phyloP scores from a whole-genome alignment of 2,888 invertebrate species.

The Harmothoe impar region DNA sequence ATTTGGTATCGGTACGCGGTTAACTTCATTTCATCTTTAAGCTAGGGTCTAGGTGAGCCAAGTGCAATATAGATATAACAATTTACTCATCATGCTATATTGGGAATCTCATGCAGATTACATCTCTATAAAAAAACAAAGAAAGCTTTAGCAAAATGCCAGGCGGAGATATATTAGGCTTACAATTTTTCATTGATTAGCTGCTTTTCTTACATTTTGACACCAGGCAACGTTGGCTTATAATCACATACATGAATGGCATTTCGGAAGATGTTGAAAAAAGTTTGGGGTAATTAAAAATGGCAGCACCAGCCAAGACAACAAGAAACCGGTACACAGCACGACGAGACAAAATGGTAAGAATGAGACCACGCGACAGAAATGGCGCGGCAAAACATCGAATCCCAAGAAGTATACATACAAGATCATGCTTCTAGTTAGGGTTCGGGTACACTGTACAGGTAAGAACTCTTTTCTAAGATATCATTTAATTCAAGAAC shows the following conservation, averaged over 20 bases:
- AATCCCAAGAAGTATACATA: not conserved
- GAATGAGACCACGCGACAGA: not conserved
- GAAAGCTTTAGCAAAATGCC: slow-evolving; percentile 38
- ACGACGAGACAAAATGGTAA: not conserved
- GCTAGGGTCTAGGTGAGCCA: not conserved
- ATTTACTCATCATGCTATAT: slow-evolving; percentile 19
- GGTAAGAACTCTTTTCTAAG: no score
- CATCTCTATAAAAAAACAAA: slow-evolving; percentile 14
- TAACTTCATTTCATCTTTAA: not conserved
- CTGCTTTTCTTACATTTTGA: not conserved
- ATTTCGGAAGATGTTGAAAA: not conserved
- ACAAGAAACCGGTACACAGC: not conserved
- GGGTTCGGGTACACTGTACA: not conserved
- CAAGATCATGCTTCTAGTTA: not conserved
- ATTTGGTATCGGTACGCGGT: not conserved
- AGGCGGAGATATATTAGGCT: not conserved
- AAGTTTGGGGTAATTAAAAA: not conserved
- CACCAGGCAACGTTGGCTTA: not conserved
- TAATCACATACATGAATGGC: slow-evolving; percentile 12
- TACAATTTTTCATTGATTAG: not conserved
- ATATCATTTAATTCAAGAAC: no score
- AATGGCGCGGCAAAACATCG: not conserved
- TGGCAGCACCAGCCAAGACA: not conserved
- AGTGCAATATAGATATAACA: not conserved
- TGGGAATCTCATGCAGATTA: not conserved